Conservation (phyloP, 2,888 invertebrate genomes). For the Amphipoea lucens region DNA sequence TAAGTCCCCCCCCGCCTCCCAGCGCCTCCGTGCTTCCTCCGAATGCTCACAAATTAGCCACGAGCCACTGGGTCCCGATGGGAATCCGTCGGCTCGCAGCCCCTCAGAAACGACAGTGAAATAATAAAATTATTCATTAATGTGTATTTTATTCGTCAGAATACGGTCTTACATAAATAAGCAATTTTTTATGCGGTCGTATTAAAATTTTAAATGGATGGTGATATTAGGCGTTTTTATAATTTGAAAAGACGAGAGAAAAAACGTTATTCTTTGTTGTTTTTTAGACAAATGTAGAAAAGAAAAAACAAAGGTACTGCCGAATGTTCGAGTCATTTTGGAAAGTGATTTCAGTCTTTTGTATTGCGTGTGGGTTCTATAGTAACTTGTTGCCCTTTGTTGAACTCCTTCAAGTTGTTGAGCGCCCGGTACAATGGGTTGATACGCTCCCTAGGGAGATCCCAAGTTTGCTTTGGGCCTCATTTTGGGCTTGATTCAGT, state of each 20-base stretch:
- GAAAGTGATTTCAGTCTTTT: slow-evolving; percentile 71
- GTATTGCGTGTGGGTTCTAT: slow-evolving; percentile 59
- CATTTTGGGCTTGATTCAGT: slow-evolving; percentile 30
- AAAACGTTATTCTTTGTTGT: neutral
- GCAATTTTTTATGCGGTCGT: slow-evolving; percentile 23
- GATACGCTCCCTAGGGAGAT: slow-evolving; percentile 49
- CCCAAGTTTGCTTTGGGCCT: slow-evolving; percentile 46
- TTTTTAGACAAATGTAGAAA: neutral
- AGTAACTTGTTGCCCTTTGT: slow-evolving; percentile 72
- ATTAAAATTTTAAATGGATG: slow-evolving; percentile 32
- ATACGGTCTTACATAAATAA: slow-evolving; percentile 41
- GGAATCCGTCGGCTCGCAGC: slow-evolving; percentile 51
- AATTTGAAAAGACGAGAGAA: slow-evolving; percentile 8
- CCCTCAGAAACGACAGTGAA: slow-evolving; percentile 50
- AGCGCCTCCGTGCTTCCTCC: slow-evolving; percentile 4
- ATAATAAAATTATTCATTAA: slow-evolving; percentile 63
- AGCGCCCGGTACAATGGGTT: slow-evolving; percentile 68
- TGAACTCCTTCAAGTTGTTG: slow-evolving; percentile 68
- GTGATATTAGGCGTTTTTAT: slow-evolving; percentile 21
- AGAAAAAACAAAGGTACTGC: slow-evolving; percentile 3
- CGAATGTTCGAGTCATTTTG: slow-evolving; percentile 72
- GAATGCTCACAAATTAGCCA: slow-evolving; percentile 66
- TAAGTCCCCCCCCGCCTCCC: neutral
- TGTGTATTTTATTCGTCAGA: slow-evolving; percentile 45
- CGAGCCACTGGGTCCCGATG: slow-evolving; percentile 66